Conservation (phyloP, 2,113 vertebrate species). For the Istiophorus platypterus region DNA sequence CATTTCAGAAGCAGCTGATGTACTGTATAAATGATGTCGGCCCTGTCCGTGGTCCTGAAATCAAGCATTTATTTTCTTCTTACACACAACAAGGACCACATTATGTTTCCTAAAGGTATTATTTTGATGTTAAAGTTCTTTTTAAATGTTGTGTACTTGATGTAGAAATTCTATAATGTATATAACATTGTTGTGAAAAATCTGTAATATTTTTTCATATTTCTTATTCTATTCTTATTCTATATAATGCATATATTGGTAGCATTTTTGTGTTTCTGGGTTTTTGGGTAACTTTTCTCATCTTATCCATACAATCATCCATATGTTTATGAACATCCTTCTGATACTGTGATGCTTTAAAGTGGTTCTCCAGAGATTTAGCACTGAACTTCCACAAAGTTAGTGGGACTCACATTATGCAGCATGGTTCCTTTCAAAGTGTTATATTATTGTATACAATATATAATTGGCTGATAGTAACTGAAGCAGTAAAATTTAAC, state of each 20-base stretch:
- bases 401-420: background rate
- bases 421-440: too few relatives aligned
- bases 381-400: background rate
- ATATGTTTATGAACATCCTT: background rate
- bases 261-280: background rate
- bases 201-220: too few relatives aligned
- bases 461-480: too few relatives aligned
- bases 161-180: too few relatives aligned
- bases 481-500: too few relatives aligned
- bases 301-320: background rate
- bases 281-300: background rate
- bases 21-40: background rate
- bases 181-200: too few relatives aligned
- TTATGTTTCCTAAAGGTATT: too few relatives aligned
- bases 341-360: background rate
- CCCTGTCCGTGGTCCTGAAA: slow-evolving; percentile 72
- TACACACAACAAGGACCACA: background rate
- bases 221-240: too few relatives aligned
- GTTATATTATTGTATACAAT: too few relatives aligned
- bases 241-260: too few relatives aligned
- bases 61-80: background rate
- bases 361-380: background rate
- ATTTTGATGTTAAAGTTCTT: too few relatives aligned
- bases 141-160: too few relatives aligned
- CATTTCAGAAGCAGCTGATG: slow-evolving; percentile 1